phyloP scores from a whole-genome alignment of 2,113 vertebrate genomes.

The Bujurquina vittata region DNA sequence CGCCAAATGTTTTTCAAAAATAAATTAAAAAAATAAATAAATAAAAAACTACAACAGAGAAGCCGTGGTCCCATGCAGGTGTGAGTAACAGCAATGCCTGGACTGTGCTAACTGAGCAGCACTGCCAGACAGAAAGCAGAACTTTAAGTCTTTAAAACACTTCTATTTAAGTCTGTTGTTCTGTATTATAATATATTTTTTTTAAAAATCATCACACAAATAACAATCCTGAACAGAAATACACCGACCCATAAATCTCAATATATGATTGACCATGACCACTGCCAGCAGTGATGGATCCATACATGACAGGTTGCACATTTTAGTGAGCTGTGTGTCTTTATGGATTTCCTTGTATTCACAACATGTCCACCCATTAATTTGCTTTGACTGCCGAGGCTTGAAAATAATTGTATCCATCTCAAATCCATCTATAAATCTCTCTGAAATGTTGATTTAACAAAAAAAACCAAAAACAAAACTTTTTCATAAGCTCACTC shows the following conservation, averaged over 20 bases:
- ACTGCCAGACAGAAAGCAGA: slow-evolving; percentile 24
- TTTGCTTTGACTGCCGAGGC: not conserved
- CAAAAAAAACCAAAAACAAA: not conserved
- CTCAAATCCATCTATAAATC: not conserved
- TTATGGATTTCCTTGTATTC: not conserved
- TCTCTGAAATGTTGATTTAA: not conserved
- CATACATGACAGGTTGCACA: not conserved
- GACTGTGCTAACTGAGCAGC: slow-evolving; percentile 13
- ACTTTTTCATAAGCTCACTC: not conserved
- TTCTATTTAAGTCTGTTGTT: not conserved
- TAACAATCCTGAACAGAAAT: not conserved
- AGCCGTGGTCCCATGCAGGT: slow-evolving; percentile 30
- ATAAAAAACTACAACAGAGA: not conserved
- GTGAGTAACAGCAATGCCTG: slow-evolving; percentile 33
- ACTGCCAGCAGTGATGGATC: not conserved
- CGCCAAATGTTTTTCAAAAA: not conserved
- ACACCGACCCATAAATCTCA: not conserved
- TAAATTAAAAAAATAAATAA: not conserved
- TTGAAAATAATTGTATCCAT: not conserved
- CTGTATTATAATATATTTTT: not conserved
- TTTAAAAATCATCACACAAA: not conserved
- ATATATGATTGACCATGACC: not conserved
- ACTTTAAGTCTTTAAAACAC: not conserved
- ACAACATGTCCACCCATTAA: slow-evolving; percentile 2
- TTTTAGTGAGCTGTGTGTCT: not conserved